Base-by-base conservation (phyloP, 2,797 vertebrate genomes). In the Clarias pachynema region DNA sequence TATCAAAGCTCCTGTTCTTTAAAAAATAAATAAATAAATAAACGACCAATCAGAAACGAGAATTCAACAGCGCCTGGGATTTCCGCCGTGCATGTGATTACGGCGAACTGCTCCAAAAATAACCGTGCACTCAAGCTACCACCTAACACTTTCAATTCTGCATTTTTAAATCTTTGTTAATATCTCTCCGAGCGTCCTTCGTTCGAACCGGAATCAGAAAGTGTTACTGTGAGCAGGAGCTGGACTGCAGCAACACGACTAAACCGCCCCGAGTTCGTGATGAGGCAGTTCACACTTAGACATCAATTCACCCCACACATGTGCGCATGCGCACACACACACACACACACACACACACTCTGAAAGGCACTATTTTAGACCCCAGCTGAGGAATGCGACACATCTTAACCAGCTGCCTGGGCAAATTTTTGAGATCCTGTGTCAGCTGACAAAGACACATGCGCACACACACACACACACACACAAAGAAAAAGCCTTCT, bases 371-470 rank as follows among this genome's bases (percentile, higher is more conserved):
- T 89, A 70, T 92, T 94, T 95, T 94, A 93, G 93, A 95, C 91
- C 75, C 75, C 49, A 91, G 89, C 90, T 90, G 93, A 92, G 92
- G 93, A 95, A 95, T 95, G 92, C 26, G 87, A 92, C 94, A 95
- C 93, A 91, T 89, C 87, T 44, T 87, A 90, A 88, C 91, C 59
- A 80, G 73, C 90, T 91, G 91, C 90, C 90, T 92, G 81, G 68
- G 91, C 91, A 94, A 94, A 95, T 92, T 91, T 92, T 94, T 74
- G 89, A 93, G 92, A 93, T 94, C 92, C 92, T 92, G 91, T 92
- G 93, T 92, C 66, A 79, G 72, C 68, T 85, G 79, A 70, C 26
- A 84, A 40, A 74, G 16, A 70, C 18, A 70, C 69, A 70, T 37
- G 37, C 69, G 29, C 72, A 74, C 29, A 70, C 18, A 70, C 69